Conservation (phyloP, 2,797 vertebrate species). For the Alcedo atthis region DNA sequence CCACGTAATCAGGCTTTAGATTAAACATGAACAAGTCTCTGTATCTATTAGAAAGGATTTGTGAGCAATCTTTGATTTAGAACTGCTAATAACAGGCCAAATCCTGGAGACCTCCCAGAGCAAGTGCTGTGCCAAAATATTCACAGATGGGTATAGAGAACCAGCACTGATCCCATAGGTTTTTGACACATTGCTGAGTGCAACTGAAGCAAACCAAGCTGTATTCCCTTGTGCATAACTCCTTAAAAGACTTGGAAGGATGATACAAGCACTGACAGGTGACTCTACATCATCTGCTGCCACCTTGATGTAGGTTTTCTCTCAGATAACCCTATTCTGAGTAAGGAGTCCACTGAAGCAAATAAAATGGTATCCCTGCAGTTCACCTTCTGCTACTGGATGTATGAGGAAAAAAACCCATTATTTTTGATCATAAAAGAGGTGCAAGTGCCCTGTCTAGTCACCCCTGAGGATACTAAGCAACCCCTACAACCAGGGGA, state of each 20-base stretch:
- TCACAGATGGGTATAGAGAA: background rate
- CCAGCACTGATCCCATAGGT: background rate
- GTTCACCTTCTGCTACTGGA: background rate
- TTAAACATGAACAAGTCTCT: background rate
- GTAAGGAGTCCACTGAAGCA: background rate
- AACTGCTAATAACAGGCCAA: background rate
- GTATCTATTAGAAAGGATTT: background rate
- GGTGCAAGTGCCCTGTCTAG: background rate
- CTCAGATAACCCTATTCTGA: background rate
- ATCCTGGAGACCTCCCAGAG: background rate
- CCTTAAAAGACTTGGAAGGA: background rate
- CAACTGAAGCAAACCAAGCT: background rate
- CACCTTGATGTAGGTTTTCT: background rate
- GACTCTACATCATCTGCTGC: background rate
- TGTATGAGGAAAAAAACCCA: fast-evolving
- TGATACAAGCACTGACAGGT: fast-evolving
- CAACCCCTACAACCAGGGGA: background rate
- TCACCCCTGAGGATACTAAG: background rate
- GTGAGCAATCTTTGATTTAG: background rate
- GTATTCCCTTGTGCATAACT: background rate
- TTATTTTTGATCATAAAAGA: background rate
- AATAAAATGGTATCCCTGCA: background rate
- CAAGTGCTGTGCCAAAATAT: background rate
- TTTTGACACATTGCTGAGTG: background rate
- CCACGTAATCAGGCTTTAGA: background rate